Conservation (phyloP, 2,113 vertebrate species). For the Microcebus ravelobensis region DNA sequence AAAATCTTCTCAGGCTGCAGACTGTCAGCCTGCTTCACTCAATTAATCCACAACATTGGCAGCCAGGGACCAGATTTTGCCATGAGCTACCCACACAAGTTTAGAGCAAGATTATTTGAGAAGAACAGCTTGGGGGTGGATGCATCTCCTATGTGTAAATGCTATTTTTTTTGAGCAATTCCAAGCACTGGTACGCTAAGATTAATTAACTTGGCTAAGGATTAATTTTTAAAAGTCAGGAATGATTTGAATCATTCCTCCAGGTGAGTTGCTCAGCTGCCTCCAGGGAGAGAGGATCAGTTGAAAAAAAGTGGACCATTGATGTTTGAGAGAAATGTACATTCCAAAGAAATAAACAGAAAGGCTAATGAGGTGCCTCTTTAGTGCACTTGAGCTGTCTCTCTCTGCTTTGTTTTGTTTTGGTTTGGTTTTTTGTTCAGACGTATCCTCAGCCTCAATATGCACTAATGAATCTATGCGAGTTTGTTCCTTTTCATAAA, state of each 20-base stretch:
- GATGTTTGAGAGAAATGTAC: not conserved
- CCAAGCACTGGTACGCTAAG: not conserved
- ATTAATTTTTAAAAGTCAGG: conserved; percentile 52
- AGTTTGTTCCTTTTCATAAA: conserved; percentile 26
- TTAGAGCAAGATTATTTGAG: not conserved
- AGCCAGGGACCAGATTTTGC: not conserved
- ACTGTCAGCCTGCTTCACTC: not conserved
- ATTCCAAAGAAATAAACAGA: conserved; percentile 23
- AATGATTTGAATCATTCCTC: conserved; percentile 53
- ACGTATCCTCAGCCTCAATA: not conserved
- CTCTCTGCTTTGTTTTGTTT: not conserved
- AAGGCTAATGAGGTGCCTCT: not conserved
- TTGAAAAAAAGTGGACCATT: not conserved
- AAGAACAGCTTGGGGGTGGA: not conserved
- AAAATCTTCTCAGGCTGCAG: not conserved
- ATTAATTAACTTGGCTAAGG: conserved; percentile 48
- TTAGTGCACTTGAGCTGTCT: not conserved
- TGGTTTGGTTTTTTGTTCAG: not conserved
- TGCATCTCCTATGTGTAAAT: not conserved
- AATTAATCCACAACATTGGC: not conserved
- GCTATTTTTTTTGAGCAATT: not conserved
- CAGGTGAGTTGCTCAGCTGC: not conserved
- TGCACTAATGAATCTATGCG: not conserved
- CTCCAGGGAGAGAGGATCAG: not conserved
- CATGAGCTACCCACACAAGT: not conserved